Conservation (phyloP, 1,140 invertebrate genomes). For the Micrasema minimum region DNA sequence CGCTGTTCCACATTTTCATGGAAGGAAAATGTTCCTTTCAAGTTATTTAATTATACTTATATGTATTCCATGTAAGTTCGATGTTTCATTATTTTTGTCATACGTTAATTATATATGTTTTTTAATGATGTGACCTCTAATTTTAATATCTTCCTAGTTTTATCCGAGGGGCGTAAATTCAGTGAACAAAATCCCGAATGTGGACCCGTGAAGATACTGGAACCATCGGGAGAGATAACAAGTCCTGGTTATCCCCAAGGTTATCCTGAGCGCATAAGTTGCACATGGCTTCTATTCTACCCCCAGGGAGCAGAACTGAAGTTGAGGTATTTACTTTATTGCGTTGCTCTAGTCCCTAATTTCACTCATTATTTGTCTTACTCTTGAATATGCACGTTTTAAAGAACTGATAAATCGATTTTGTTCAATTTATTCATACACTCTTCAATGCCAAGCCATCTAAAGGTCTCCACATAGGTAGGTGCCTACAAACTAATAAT, state of each 20-base stretch:
- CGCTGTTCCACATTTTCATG: slow-evolving; percentile 29
- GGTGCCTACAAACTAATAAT: too few species aligned
- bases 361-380: too few species aligned
- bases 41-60: slow-evolving; percentile 31
- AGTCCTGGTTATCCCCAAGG: slow-evolving; percentile 43
- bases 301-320: slow-evolving; percentile 26
- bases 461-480: too few species aligned
- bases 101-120: not conserved
- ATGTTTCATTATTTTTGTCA: not conserved
- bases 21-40: slow-evolving; percentile 41
- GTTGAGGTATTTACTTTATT: slow-evolving; percentile 1
- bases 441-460: too few species aligned
- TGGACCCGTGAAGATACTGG: slow-evolving; percentile 16
- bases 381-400: too few species aligned
- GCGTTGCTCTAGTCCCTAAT: too few species aligned
- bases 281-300: slow-evolving; percentile 43
- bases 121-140: slow-evolving; percentile 38
- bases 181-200: slow-evolving; percentile 27
- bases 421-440: too few species aligned
- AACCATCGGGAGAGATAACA: slow-evolving; percentile 29
- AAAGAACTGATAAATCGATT: too few species aligned
- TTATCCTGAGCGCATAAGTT: slow-evolving; percentile 46
- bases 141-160: slow-evolving; percentile 32
- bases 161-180: slow-evolving; percentile 38
- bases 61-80: slow-evolving; percentile 20